Evolutionary conservation across 2,888 invertebrate species (phyloP), one percentile per base, ranked within the genome.

Genomic region (Tineola bisselliella): DNA sequence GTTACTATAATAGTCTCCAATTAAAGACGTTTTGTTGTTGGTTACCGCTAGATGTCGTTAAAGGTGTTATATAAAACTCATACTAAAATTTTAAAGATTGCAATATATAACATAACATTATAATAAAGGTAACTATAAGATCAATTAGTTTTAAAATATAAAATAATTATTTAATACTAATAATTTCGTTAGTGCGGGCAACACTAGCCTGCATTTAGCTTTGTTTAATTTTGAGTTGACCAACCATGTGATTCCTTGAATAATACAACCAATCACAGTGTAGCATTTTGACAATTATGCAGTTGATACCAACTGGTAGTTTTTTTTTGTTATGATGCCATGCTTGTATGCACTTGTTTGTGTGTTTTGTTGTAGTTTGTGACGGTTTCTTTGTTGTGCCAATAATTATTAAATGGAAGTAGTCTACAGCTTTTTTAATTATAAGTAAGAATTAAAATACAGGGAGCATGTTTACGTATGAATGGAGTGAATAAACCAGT

Each of bases 311-410:
- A 4, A 15, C 18, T 52, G 15, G 52, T 30, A 25, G 4, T 11
- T 19, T 18, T 54, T 54, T 56, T 18, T 56, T 56, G 56, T 56
- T 48, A 15, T 48, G 18, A 56, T 56, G 25, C 15, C 11, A 56
- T 56, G 56, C 56, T 3, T 56, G 56, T 18, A 19, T 56, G 56
- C 25, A 56, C 56, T 56, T 56, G 56, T 56, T 12, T 25, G 56
- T 56, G 13, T 13, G 48, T 48, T 48, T 56, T 56, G 56, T 56
- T 15, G 11, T 56, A 4, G 4, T 12, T 18, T 2, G 15, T 56
- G 18, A 56, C 19, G 13, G 18, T 56, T 56, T 25, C 56, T 56
- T 56, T 56, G 56, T 56, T 56, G 30, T 56, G 25, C 30, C n/a
- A 30, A 56, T 48, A 48, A 48, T 48, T 48, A 48, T n/a, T n/a